Base-by-base conservation (phyloP, 2,113 vertebrate species). In the Natator depressus region DNA sequence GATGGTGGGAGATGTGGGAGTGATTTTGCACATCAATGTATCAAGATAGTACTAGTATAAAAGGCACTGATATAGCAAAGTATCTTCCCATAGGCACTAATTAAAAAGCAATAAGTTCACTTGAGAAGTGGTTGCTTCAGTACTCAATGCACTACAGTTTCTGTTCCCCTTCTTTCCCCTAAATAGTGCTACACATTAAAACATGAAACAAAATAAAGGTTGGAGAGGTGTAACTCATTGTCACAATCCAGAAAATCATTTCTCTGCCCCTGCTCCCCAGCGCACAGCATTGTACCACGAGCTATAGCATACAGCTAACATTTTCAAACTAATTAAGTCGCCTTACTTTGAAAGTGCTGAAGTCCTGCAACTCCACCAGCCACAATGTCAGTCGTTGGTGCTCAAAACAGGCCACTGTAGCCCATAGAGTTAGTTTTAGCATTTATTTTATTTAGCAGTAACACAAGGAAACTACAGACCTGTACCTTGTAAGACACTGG, bases 41-140 rank as follows among this genome's bases (percentile, higher is more conserved):
- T 93, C 92, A 94, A 97, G 96, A 89, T 6, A 91, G 88, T 78
- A 79, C 59, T 42, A 50, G 25, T 80, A 94, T 76, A 97, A 97
- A 96, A 3, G 93, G 85, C 55, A 91, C 83, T 51, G 57, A 93
- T 91, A 86, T 20, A 75, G 90, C 93, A 95, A 94, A 91, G 87
- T 84, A 25, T 92, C 96, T 97, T 98, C 97, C 97, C 97, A 96
- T 10, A 94, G 98, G 98, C 97, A 88, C 95, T 97, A 98, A 98
- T 98, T 98, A 97, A 97, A 97, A 96, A 96, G 97, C 96, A 95
- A 10, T 96, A 96, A 95, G 79, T 69, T 97, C 91, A 54, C 93
- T 69, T 17, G 35, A 83, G 88, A 93, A 88, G 65, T 19, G 10
- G 88, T 92, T 91, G 49, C 76, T 86, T 94, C 84, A 80, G 29